Percentiles rank a stretch among this genome's conserved stretches.
These are phyloP conservation scores for Girardinichthys multiradiatus DNA, from an alignment of 2,113 vertebrate genomes.

Conservation along the genomic window DNA sequence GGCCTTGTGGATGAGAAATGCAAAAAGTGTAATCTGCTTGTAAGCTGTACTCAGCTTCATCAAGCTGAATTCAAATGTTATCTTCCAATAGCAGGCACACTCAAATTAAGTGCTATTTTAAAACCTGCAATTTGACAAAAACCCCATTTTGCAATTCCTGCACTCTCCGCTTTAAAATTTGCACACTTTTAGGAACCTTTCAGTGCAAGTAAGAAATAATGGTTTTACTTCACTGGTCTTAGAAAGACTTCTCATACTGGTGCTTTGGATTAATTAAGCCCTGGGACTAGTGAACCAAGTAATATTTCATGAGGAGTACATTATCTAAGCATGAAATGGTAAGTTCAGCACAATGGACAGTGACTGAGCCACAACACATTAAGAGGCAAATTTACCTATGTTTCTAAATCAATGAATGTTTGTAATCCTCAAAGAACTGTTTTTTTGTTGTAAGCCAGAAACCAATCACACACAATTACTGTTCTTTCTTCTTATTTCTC, in stretches of 20 bases:
- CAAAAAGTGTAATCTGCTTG: background rate
- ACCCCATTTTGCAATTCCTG: background rate
- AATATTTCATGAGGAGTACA: background rate
- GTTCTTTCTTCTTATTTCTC: too few species aligned
- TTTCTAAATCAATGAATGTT: too few species aligned
- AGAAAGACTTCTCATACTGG: background rate
- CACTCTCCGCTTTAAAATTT: background rate
- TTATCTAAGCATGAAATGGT: background rate
- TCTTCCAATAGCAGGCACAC: background rate
- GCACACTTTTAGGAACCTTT: background rate
- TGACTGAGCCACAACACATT: background rate
- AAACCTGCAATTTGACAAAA: too few species aligned
- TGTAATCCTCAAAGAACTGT: background rate
- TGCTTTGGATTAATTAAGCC: background rate
- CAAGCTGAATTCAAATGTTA: background rate
- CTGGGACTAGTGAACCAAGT: background rate
- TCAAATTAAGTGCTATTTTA: background rate
- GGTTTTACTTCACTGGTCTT: background rate
- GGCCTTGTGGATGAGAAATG: conserved; percentile 15
- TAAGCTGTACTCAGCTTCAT: background rate
- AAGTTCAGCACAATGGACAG: conserved; percentile 49
- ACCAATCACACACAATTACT: too few species aligned
- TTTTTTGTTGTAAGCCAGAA: too few species aligned
- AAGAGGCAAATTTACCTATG: background rate
- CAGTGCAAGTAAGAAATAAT: background rate